Base-by-base conservation (phyloP, 1,140 invertebrate genomes). In the Lordiphosa clarofinis region DNA sequence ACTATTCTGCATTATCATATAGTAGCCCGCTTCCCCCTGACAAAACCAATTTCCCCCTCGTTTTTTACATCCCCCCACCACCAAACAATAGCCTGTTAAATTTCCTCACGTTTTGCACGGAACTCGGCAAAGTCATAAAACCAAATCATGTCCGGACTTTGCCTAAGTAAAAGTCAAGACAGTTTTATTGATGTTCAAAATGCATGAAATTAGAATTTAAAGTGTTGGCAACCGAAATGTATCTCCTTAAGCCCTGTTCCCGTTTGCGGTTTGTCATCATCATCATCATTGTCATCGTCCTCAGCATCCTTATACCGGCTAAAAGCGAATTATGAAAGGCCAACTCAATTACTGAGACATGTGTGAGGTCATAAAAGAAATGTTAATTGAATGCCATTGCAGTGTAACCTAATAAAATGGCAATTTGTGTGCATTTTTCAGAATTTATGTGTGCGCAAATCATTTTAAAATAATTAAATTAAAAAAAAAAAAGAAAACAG, bases 401-500 rank as follows among this genome's bases (percentile, higher is more conserved):
- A 54, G 70, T 42, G 57, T 79, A 79, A 78, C 69, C 61, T 70
- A 79, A 78, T 78, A 79, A 79, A 78, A 75, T 67, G 56, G 61
- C 76, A 68, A 82, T 81, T 81, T 81, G 60, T 60, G 42, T 57
- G 53, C 56, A 42, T 10, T 56, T 36, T 59, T 37, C 31, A 58
- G 39, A 56, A 55, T 55, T 61, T 66, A 61, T 52, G 53, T 46
- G 63, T 68, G 61, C 52, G 64, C 76, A 76, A 81, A 81, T 81
- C 76, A 82, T 81, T 81, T 82, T 76, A 81, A 81, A 81, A 69
- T 81, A 81, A 81, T 81, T 82, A 81, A 81, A 82, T 81, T 82
- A 38, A 13, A 56, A 56, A 58, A 37, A 11, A 42, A 39, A 31
- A 15, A 3, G 3, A 3, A 15, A 15, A 1, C n/a, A n/a, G 3